Evolutionary conservation across 2,888 invertebrate genomes (phyloP).

Genomic region (Drosophila bunnanda): DNA sequence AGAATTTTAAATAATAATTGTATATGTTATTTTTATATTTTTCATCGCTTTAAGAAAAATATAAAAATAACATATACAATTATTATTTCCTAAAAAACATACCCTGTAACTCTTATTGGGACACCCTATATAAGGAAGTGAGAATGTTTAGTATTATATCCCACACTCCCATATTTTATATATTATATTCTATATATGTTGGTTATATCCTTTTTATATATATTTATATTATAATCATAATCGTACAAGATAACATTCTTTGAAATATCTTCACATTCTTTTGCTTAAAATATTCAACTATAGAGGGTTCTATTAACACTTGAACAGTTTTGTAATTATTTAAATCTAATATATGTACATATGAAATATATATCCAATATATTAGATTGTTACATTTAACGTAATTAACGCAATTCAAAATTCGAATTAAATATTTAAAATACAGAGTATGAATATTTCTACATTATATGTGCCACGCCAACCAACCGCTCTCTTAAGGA

Average conservation of each 20-base stretch:
- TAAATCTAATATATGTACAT: neutral
- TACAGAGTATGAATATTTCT: neutral
- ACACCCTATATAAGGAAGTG: neutral
- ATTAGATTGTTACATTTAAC: neutral
- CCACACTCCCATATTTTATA: neutral
- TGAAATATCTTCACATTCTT: neutral
- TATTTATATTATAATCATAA: neutral
- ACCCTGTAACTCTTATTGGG: no score
- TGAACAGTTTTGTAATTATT: neutral
- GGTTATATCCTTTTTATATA: no score
- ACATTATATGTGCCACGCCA: conserved; percentile 7
- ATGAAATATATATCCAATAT: neutral
- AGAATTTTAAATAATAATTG: neutral
- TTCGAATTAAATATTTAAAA: neutral
- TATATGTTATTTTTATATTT: no score
- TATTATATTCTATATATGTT: no score
- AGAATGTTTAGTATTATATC: neutral
- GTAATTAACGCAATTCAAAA: neutral
- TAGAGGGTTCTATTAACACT: neutral
- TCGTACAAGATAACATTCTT: neutral
- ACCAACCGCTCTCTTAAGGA: neutral
- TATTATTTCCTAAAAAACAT: neutral
- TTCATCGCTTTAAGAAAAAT: neutral
- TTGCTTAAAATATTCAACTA: neutral
- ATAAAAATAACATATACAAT: neutral